A percentile compares a stretch with the other conserved stretches of the same genome.
Conservation (phyloP, 37 sponge, comb jelly and placozoan species). For the Geodia barretti region DNA sequence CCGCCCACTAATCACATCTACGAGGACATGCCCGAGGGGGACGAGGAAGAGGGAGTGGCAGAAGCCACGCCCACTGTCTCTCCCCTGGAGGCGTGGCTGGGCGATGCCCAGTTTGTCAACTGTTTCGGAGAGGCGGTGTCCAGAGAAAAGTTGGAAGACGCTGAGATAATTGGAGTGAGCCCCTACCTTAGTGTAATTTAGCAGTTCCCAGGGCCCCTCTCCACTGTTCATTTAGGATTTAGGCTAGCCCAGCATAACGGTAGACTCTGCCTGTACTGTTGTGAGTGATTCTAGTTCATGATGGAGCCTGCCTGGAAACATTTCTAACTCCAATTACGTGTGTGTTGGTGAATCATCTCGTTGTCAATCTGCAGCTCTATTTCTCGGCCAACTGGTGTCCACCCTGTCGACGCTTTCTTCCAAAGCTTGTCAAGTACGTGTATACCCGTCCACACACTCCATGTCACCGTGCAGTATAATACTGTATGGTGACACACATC, state of each 20-base stretch:
- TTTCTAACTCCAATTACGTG: too few relatives aligned
- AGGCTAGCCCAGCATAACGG: too few relatives aligned
- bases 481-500: neutral
- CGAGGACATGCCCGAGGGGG: neutral
- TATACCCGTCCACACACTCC: neutral
- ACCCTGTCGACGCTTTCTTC: constrained; percentile 75
- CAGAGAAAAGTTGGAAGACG: constrained; percentile 31
- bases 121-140: constrained; percentile 24
- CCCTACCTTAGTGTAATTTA: too few relatives aligned
- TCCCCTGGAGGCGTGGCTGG: constrained; percentile 22
- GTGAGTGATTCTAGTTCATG: too few relatives aligned
- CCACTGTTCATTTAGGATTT: too few relatives aligned
- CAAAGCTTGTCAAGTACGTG: constrained; percentile 76
- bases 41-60: neutral
- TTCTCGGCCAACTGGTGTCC: constrained; percentile 88
- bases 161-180: constrained; percentile 60
- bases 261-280: too few relatives aligned
- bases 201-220: too few relatives aligned
- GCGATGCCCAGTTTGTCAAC: constrained; percentile 16
- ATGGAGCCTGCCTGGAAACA: too few relatives aligned
- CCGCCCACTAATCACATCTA: constrained; percentile 30
- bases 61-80: constrained; percentile 5
- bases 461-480: neutral
- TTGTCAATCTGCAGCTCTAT: constrained; percentile 59
- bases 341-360: too few relatives aligned